phyloP scores from a whole-genome alignment of 2,113 vertebrate genomes.

The Oriolus oriolus region DNA sequence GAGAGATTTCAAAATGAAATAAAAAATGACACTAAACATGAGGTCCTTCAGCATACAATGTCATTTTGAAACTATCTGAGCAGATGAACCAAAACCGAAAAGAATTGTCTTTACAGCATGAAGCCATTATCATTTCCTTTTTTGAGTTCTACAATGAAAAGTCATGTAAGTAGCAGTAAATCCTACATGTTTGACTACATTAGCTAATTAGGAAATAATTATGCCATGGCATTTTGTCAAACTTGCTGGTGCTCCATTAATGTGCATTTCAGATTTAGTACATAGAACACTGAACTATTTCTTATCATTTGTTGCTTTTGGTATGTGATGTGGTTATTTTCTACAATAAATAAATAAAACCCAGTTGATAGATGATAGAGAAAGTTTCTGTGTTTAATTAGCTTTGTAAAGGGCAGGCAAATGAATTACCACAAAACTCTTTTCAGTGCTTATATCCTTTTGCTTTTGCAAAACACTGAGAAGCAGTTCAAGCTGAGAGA shows the following conservation, averaged over 20 bases:
- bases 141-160: conserved; percentile 36
- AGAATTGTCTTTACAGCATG: not conserved
- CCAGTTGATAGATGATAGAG: not conserved
- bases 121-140: conserved; percentile 22
- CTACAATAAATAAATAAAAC: not conserved
- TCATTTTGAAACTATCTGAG: conserved; percentile 26
- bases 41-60: not conserved
- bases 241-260: conserved; percentile 11
- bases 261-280: conserved; percentile 23
- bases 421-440: not conserved
- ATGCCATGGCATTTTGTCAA: conserved; percentile 54
- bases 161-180: conserved; percentile 56
- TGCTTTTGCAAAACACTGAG: not conserved
- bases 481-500: not conserved
- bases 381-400: not conserved
- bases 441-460: not conserved
- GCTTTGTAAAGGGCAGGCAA: not conserved
- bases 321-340: not conserved
- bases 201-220: conserved; percentile 63
- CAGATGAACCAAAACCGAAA: not conserved
- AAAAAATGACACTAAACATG: not conserved
- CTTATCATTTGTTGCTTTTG: not conserved
- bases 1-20: conserved; percentile 38
- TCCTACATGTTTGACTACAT: conserved; percentile 58
- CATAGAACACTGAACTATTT: not conserved